A percentile compares a stretch with the other conserved stretches of the same genome.
phyloP scores from a whole-genome alignment of 1,140 invertebrate genomes.

The Calycopis cecrops region DNA sequence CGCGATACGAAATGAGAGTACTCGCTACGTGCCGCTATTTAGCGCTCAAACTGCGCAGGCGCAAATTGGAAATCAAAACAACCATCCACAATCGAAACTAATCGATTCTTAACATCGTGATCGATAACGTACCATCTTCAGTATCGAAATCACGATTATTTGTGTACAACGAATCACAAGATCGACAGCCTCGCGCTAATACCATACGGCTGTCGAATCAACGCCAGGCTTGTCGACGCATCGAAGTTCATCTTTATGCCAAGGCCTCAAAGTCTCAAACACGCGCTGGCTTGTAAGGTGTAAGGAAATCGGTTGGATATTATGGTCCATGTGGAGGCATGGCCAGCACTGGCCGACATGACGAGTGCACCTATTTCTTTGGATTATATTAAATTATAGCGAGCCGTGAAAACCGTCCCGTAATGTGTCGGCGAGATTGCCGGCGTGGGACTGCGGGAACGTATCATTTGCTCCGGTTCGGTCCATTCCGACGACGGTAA shows the following conservation, averaged over 20 bases:
- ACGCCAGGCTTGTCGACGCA: background rate
- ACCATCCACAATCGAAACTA: constrained; percentile 65
- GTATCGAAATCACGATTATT: constrained; percentile 69
- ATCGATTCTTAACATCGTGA: constrained; percentile 68
- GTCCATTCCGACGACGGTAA: constrained; percentile 51
- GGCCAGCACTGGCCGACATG: constrained; percentile 28
- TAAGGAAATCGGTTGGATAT: constrained; percentile 10
- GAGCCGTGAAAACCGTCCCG: constrained; percentile 69
- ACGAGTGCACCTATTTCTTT: constrained; percentile 69
- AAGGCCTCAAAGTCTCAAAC: background rate
- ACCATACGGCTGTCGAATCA: constrained; percentile 9
- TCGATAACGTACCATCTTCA: constrained; percentile 62
- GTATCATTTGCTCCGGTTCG: constrained; percentile 63
- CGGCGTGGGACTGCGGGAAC: constrained; percentile 58
- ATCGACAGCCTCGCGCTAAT: constrained; percentile 11
- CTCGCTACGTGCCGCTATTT: constrained; percentile 68
- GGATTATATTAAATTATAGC: constrained; percentile 74
- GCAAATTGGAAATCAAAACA: constrained; percentile 74
- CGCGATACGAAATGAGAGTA: constrained; percentile 43
- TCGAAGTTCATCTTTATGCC: constrained; percentile 19
- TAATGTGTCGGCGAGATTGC: constrained; percentile 67
- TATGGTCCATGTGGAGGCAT: constrained; percentile 30
- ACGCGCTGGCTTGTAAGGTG: no score
- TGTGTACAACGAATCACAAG: constrained; percentile 33
- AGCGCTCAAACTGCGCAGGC: constrained; percentile 64